phyloP scores from a whole-genome alignment of 2,113 vertebrate genomes.

The Alligator sinensis region DNA sequence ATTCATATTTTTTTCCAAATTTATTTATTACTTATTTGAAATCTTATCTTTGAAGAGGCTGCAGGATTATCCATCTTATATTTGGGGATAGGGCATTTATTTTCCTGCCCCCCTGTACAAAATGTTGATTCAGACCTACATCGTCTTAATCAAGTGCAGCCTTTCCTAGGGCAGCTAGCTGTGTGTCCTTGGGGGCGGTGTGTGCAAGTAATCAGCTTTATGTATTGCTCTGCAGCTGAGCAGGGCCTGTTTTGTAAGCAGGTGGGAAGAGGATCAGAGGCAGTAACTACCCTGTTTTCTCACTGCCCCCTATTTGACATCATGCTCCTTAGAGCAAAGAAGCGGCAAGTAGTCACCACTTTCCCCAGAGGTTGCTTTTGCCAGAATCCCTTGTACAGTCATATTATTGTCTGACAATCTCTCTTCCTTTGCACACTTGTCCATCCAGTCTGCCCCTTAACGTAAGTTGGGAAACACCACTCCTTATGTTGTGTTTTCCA shows the following conservation, averaged over 20 bases:
- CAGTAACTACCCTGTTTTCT: too few species aligned
- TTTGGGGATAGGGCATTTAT: neutral
- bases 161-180: too few species aligned
- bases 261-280: too few species aligned
- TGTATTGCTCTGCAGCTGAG: neutral
- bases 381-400: neutral
- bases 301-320: too few species aligned
- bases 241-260: neutral
- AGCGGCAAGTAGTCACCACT: too few species aligned
- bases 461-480: neutral
- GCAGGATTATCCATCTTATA: slow-evolving; percentile 2
- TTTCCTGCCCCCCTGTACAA: neutral
- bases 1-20: neutral
- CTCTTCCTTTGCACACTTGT: neutral
- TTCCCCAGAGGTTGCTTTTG: neutral
- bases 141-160: too few species aligned
- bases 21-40: slow-evolving; percentile 16
- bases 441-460: neutral
- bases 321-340: too few species aligned
- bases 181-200: too few species aligned
- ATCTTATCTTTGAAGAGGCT: slow-evolving; percentile 4
- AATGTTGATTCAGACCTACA: neutral
- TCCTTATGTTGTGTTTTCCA: neutral
- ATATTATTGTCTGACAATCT: neutral
- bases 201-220: neutral